Percentiles rank a stretch among this genome's conserved stretches.
Conservation (phyloP, 2,888 invertebrate species). For the Drosophila longiperda region DNA sequence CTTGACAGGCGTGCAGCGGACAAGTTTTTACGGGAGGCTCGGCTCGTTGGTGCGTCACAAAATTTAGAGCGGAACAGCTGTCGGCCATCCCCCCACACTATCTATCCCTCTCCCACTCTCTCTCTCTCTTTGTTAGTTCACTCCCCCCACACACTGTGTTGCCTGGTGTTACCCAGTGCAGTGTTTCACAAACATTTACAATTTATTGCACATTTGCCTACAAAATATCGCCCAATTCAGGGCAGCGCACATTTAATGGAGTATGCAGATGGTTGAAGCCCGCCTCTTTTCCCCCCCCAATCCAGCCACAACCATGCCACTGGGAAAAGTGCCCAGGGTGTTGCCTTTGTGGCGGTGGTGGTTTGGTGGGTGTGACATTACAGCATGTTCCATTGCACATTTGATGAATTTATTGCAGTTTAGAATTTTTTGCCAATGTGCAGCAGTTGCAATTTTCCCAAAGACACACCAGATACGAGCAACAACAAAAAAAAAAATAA, state of each 20-base stretch:
- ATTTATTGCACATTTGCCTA: conserved; percentile 81
- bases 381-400: conserved; percentile 83
- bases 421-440: conserved; percentile 81
- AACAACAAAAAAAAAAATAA: conserved; percentile 5
- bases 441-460: conserved; percentile 71
- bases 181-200: conserved; percentile 75
- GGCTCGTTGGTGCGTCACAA: conserved; percentile 57
- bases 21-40: conserved; percentile 71
- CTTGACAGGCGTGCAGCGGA: conserved; percentile 78
- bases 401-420: conserved; percentile 84
- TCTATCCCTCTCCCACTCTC: too few relatives aligned
- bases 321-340: conserved; percentile 1
- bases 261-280: conserved; percentile 53
- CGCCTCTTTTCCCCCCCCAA: background rate
- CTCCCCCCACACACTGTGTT: background rate
- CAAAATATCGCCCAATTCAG: conserved; percentile 79
- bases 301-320: background rate
- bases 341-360: conserved; percentile 12
- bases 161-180: conserved; percentile 1
- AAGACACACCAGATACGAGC: conserved; percentile 32
- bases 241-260: conserved; percentile 67
- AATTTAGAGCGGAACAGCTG: conserved; percentile 60
- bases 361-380: conserved; percentile 81
- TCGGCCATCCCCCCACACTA: conserved; percentile 19
- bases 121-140: background rate